Base-by-base conservation (phyloP, 1,140 invertebrate genomes). In the Apis cerana region DNA sequence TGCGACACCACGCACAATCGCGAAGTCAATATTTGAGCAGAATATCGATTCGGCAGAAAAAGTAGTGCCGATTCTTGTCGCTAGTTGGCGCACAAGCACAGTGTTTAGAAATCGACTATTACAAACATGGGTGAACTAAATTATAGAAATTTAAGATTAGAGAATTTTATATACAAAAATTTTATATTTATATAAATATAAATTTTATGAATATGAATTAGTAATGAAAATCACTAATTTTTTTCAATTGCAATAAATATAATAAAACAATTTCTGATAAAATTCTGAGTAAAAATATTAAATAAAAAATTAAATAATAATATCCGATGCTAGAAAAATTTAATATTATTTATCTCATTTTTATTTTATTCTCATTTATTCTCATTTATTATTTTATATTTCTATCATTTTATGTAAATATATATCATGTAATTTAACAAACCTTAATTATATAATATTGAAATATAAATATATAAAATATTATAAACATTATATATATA, bases 1-100 rank as follows among this genome's bases (percentile, higher is more conserved):
- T 89, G 90, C 91, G 89, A 91, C 91, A 91, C 90, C 88, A 86
- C 84, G 90, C 91, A 93, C 92, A 92, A 91, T 91, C 89, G 91
- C 88, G 87, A 75, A 93, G 92, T 93, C 93, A 93, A 93, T 93
- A 93, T 93, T 93, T 92, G 90, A 93, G 91, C 86, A 90, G 89
- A 92, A 93, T 93, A 93, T 93, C 93, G 92, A 93, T 93, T 93
- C 87, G 92, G 88, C 84, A 89, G 84, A 85, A 67, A 69, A 59
- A 48, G 15, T 67, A 71, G 62, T 87, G 67, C 23, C 68, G 76
- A 87, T 87, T 87, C 74, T 87, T 52, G 52, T 58, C 85, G 72
- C 71, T 21, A 33, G 78, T 59, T 52, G 56, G 80, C 71, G 71
- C 33, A 8, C 61, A 8, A 48, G 81, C 62, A 68, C 72, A 43